Percentiles rank a stretch among this genome's conserved stretches.
These are phyloP conservation scores for Triplophysa siluroides DNA, from an alignment of 2,113 vertebrate species.

Conservation along the genomic window DNA sequence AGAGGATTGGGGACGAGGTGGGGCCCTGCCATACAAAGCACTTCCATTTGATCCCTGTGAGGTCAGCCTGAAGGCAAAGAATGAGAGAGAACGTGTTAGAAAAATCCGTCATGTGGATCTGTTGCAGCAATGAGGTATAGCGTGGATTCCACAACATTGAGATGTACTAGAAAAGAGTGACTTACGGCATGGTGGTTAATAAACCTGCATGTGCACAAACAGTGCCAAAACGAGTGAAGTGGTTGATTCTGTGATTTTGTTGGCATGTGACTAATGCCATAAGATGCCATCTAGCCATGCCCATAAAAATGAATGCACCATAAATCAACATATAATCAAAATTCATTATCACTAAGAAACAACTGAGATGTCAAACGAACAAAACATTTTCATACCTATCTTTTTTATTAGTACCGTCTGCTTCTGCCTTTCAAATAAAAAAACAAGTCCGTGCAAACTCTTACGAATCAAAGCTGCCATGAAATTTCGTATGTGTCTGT, in stretches of 20 bases:
- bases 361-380: background rate
- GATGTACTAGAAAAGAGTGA: background rate
- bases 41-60: slow-evolving; percentile 99
- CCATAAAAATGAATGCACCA: background rate
- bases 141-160: too few species aligned
- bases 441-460: background rate
- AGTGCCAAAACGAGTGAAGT: background rate
- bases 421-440: background rate
- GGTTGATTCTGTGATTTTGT: background rate
- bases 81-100: slow-evolving; percentile 25
- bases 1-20: slow-evolving; percentile 95
- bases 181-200: background rate
- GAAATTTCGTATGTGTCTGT: background rate
- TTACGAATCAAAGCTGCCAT: background rate
- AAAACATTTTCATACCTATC: background rate
- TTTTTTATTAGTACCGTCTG: background rate
- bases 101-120: background rate
- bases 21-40: slow-evolving; percentile 97
- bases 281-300: background rate
- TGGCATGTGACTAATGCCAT: background rate
- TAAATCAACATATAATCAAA: slow-evolving; percentile 8
- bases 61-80: slow-evolving; percentile 83
- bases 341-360: background rate
- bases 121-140: background rate
- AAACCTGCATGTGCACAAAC: background rate